Percentiles rank a stretch among this genome's conserved stretches.
These are phyloP conservation scores for Heliconius melpomene DNA, from an alignment of 1,140 invertebrate genomes.

Conservation along the genomic window DNA sequence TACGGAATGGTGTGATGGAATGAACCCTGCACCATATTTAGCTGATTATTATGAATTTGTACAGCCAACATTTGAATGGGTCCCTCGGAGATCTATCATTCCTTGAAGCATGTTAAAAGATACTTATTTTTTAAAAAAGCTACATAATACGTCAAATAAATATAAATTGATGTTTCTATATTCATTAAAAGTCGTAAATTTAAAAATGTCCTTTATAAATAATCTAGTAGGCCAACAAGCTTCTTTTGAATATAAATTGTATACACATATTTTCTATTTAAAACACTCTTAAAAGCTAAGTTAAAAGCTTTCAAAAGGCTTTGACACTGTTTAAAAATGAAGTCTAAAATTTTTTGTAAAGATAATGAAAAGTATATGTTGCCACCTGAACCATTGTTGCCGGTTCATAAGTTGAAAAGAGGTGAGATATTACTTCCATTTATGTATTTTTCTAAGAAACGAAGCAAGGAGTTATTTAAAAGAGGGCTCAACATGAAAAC, in stretches of 20 bases:
- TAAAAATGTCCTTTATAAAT: background rate
- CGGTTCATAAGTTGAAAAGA: slow-evolving; percentile 46
- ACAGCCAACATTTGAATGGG: slow-evolving; percentile 63
- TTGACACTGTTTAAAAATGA: background rate
- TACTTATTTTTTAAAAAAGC: background rate
- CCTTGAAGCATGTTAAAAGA: slow-evolving; percentile 19
- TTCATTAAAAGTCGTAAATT: background rate
- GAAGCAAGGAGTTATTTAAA: slow-evolving; percentile 46
- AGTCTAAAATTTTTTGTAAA: background rate
- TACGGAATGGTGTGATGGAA: slow-evolving; percentile 78
- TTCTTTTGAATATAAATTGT: background rate
- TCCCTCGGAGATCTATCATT: slow-evolving; percentile 49
- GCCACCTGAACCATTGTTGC: slow-evolving; percentile 42
- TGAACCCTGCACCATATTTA: slow-evolving; percentile 68
- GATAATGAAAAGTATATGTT: slow-evolving; percentile 39
- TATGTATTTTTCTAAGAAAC: slow-evolving; percentile 56
- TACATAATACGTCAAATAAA: background rate
- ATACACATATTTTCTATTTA: background rate
- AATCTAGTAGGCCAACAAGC: background rate
- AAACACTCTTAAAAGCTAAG: background rate
- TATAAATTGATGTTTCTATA: background rate
- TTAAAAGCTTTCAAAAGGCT: background rate
- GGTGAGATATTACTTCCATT: slow-evolving; percentile 55
- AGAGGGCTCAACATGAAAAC: slow-evolving; percentile 43
- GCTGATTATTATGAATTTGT: slow-evolving; percentile 66